Conservation (phyloP, 2,797 vertebrate genomes). For the Macropus fuliginosus region DNA sequence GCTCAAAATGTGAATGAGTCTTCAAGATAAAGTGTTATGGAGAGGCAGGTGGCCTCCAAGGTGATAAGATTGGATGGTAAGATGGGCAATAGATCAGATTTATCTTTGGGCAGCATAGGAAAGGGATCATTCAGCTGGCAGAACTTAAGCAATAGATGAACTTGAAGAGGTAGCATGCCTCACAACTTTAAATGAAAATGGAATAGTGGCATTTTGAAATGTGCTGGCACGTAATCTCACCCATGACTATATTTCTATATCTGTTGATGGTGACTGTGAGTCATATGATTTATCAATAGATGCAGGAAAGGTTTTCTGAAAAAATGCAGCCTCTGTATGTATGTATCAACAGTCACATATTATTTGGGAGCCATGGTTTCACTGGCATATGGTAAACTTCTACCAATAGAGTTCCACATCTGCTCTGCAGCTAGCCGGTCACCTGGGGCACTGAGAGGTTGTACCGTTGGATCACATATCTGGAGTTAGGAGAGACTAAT, state of each 20-base stretch:
- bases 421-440: background rate
- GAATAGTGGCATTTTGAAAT: background rate
- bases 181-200: background rate
- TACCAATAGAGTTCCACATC: background rate
- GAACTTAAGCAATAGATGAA: background rate
- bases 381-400: background rate
- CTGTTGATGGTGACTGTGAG: background rate
- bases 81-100: background rate
- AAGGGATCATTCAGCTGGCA: background rate
- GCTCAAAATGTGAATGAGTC: background rate
- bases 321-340: background rate
- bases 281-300: conserved; percentile 6
- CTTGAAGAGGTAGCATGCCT: background rate
- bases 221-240: background rate
- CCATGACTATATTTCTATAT: background rate
- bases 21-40: background rate
- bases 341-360: background rate
- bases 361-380: background rate
- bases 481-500: background rate
- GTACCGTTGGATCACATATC: background rate
- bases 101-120: background rate
- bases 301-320: background rate
- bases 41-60: background rate
- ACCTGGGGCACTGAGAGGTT: background rate
- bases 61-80: background rate